Evolutionary conservation across 2,113 vertebrate genomes (phyloP), one percentile per base, ranked within the genome.

Genomic region (Herpetotheres cachinnans): DNA sequence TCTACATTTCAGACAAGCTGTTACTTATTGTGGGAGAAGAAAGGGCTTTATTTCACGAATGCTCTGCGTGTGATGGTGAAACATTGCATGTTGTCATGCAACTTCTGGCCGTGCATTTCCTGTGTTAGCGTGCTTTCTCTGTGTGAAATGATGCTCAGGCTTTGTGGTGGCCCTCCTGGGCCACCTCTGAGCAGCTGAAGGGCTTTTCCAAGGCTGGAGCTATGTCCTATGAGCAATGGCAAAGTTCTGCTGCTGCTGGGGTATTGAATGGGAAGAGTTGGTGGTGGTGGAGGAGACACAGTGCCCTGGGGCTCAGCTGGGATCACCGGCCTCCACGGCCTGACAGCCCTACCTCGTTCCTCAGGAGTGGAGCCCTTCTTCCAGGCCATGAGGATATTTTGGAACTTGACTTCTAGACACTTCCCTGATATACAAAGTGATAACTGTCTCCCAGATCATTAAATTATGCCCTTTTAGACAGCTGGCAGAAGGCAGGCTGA

Each of bases 41-140:
- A 69, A 15, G 16, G 29, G n/a, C 47, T 88, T 76, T 82, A 38
- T 32, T 47, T 93, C 52, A 12, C 2, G 4, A 27, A 24, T 4
- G 34, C 30, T 73, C 49, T 67, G 62, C 44, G 30, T 0, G 2
- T 44, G 58, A 18, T 10, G 27, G 38, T 26, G 56, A 13, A 56
- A 65, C 0, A 2, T 62, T 44, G 40, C 16, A 2, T 1, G 0
- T 36, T 50, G 15, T 62, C 32, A 44, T 2, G 5, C 47, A 46
- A 24, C 59, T 62, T 34, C 36, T 89, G 67, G 47, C 71, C 69
- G 46, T 30, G 7, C 5, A 0, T 87, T 40, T 19, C 50, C 56
- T 38, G 27, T 36, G 34, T 10, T 29, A 3, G 16, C 15, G 32
- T 61, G 25, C 21, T 54, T 62, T 42, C 36, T 42, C 6, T 19